Conservation (phyloP, 2,888 invertebrate species). For the Glomeris marginata region DNA sequence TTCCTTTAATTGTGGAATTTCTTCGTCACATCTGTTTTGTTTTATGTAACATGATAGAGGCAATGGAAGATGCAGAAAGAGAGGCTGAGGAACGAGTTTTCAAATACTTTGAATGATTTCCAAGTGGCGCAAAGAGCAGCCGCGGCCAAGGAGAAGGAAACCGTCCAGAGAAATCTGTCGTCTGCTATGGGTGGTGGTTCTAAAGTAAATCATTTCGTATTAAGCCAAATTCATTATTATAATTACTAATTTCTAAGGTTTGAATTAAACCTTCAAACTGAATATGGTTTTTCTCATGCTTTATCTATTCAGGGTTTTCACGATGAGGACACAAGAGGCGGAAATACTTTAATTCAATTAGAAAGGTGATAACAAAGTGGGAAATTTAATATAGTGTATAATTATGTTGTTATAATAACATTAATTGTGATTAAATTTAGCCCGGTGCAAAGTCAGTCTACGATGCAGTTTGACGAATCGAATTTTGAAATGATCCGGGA, state of each 20-base stretch:
- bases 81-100: constrained; percentile 80
- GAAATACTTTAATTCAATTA: constrained; percentile 9
- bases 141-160: constrained; percentile 79
- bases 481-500: constrained; percentile 71
- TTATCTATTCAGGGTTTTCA: neutral
- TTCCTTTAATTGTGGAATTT: neutral
- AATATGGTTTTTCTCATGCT: too few species aligned
- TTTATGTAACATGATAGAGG: constrained; percentile 34
- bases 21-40: neutral
- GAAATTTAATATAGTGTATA: neutral
- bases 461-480: constrained; percentile 56
- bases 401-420: neutral
- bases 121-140: constrained; percentile 65
- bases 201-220: too few species aligned
- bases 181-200: too few species aligned
- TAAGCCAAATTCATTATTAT: too few species aligned
- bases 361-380: constrained; percentile 7
- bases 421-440: constrained; percentile 21
- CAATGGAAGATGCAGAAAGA: constrained; percentile 77
- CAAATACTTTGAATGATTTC: constrained; percentile 72
- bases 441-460: constrained; percentile 47
- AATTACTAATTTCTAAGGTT: too few species aligned
- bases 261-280: too few species aligned
- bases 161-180: constrained; percentile 41
- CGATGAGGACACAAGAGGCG: constrained; percentile 3